These are phyloP conservation scores for Sipha maydis DNA, from an alignment of 2,888 invertebrate species.

Conservation along the genomic window DNA sequence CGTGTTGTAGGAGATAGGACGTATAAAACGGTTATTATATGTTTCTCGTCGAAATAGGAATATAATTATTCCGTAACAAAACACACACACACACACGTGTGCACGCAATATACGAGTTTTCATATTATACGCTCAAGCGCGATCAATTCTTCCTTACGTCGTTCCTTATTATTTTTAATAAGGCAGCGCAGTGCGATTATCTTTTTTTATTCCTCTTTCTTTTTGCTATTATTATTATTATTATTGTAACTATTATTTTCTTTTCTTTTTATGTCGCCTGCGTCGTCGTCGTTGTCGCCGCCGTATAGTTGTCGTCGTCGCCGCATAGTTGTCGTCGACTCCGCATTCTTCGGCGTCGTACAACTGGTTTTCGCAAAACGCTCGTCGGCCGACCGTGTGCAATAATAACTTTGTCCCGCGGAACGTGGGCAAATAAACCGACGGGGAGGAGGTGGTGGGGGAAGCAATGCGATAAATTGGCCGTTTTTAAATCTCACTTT, in stretches of 20 bases:
- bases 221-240: conserved; percentile 1
- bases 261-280: conserved; percentile 30
- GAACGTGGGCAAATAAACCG: background rate
- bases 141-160: conserved; percentile 22
- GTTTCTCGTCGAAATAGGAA: conserved; percentile 28
- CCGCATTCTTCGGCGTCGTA: conserved; percentile 12
- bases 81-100: background rate
- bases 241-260: background rate
- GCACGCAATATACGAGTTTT: background rate
- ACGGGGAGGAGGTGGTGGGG: background rate
- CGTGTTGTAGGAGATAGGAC: background rate
- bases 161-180: conserved; percentile 48
- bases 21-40: conserved; percentile 21
- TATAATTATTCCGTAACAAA: conserved; percentile 22
- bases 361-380: conserved; percentile 40
- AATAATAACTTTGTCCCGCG: background rate
- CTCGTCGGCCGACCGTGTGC: background rate
- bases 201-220: background rate
- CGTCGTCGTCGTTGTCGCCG: background rate
- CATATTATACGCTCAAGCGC: background rate
- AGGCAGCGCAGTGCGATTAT: conserved; percentile 8
- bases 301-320: no score
- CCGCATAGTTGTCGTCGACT: background rate
- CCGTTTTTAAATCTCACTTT: conserved; percentile 10
- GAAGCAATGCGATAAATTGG: background rate